Base-by-base conservation (phyloP, 1,140 invertebrate species). In the Mycetomoellerius zeteki region DNA sequence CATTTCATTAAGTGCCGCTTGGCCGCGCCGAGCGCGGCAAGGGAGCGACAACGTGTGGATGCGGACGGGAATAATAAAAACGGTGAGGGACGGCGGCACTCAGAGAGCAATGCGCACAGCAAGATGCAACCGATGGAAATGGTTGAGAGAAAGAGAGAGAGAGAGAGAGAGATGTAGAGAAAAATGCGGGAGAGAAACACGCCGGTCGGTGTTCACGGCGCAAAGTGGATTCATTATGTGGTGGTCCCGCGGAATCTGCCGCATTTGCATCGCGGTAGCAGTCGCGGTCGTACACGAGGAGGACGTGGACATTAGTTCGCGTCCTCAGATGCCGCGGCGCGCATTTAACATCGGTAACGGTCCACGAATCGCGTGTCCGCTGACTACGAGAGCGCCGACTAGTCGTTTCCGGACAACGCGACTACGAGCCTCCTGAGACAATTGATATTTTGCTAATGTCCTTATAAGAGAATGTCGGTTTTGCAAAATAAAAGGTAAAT, bases 1-100 rank as follows among this genome's bases (percentile, higher is more conserved):
- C 94, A 95, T 95, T 95, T 95, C 94, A 94, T 95, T 95, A 94
- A 94, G 92, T 93, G 91, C 90, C 92, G 88, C 88, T 85, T 67
- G 62, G 43, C 43, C 27, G 84, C 89, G 81, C 84, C 82, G 86
- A 86, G 60, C 80, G 88, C 85, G 82, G 67, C 52, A 71, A 62
- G 52, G 58, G 71, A 86, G 37, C 30, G 56, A 65, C 60, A 37
- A 47, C 54, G 54, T 30, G 72, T 37, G 21, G 58, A 77, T 37
- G 73, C 50, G 50, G 65, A 60, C 64, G 64, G 43, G 27, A 82
- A 81, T 56, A 60, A 82, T 84, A 81, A 86, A 82, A 71, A 71
- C 21, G 47, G 19, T 33, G 37, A 86, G 21, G 43, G 56, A 76
- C 24, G 33, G 33, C 37, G 37, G 65, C 65, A 50, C 65, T 24